phyloP scores from a whole-genome alignment of 2,113 vertebrate genomes.

The Proteles cristata region DNA sequence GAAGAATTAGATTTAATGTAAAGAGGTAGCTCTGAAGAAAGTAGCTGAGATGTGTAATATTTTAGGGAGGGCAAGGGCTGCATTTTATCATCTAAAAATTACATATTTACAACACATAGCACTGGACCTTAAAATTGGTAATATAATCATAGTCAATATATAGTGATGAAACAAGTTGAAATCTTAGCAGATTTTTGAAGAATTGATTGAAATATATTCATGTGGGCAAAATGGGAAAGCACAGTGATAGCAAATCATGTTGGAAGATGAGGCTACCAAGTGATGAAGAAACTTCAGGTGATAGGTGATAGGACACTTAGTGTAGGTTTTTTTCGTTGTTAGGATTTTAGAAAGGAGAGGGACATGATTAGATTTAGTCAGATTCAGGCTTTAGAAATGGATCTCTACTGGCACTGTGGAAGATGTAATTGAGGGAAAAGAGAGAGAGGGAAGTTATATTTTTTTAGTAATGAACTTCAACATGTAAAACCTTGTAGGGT shows the following conservation, averaged over 20 bases:
- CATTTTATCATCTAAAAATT: background rate
- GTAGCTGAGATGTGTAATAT: background rate
- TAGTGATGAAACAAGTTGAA: constrained; percentile 5
- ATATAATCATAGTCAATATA: background rate
- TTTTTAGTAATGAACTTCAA: constrained; percentile 28
- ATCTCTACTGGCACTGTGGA: background rate
- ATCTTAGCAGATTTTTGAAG: constrained; percentile 35
- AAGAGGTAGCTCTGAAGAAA: background rate
- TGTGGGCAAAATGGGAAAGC: background rate
- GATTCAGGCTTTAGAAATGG: background rate
- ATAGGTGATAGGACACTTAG: background rate
- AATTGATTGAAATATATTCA: background rate
- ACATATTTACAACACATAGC: background rate
- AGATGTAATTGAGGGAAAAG: background rate
- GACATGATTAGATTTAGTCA: background rate
- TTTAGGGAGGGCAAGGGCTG: background rate
- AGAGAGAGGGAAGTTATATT: background rate
- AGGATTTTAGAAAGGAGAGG: background rate
- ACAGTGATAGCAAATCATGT: background rate
- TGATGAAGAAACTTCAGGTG: background rate
- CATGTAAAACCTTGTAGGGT: background rate
- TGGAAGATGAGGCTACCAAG: background rate
- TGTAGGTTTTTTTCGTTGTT: background rate
- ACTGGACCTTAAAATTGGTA: constrained; percentile 33
- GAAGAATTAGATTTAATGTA: constrained; percentile 19